Evolutionary conservation across 2,113 vertebrate species (phyloP), one percentile per base, ranked within the genome.

Genomic region (Xiphophorus maculatus): DNA sequence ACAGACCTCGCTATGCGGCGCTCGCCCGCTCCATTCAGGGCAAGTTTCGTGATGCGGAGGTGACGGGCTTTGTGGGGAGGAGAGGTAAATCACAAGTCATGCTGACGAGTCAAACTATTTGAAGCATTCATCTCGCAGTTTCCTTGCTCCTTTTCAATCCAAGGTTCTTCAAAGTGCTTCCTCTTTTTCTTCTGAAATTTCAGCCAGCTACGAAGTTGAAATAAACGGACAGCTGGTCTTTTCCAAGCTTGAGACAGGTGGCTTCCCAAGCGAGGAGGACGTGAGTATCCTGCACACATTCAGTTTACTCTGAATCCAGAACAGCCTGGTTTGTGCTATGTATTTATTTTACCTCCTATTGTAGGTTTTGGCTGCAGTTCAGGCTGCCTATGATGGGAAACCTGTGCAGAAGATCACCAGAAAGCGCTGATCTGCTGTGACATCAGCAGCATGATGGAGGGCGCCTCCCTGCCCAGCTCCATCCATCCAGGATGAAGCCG

Each of bases 261-360:
- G 97, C 3, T 98, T 98, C 67, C 97, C 98, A 8, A 95, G 97
- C 3, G 97, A 97, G 87, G 96, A 97, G 66, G 97, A 97, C 0
- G 97, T 98, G 78, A 96, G 97, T 96, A 71, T 66, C n/a, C 1
- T 3, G 4, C 12, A 35, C 22, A 14, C 6, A 17, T 12, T 27
- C 3, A 9, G 5, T n/a, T 0, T 5, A 4, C 35, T 2, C 29
- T 4, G 25, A 54, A 17, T 28, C 5, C 15, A 10, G 12, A 30
- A 3, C 8, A 10, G 3, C 19, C 5, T 13, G 8, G 29, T 27
- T 54, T 7, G 4, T 64, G 9, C 14, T 13, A 42, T 15, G 1
- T 19, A 17, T 73, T 32, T 30, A 11, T 35, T 35, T 35, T 35
- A 0, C 9, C 35, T 37, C 13, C 3, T 71, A 4, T 9, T 17